These are phyloP conservation scores for Rhombomys opimus DNA, from an alignment of 2,113 vertebrate genomes.

Conservation along the genomic window DNA sequence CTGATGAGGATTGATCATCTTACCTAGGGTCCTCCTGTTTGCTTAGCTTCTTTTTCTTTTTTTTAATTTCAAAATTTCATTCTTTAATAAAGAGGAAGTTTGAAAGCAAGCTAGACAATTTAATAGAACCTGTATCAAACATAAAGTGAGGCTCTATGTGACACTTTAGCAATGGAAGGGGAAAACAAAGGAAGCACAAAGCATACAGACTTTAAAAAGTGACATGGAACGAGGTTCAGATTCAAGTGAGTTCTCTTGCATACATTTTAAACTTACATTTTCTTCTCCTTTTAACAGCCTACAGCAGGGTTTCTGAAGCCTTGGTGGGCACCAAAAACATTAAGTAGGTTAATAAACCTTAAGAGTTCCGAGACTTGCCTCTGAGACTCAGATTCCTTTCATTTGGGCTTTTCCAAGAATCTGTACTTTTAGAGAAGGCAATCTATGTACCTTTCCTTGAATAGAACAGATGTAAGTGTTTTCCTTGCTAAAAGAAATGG, in stretches of 20 bases:
- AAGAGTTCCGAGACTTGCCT: neutral
- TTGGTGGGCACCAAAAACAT: neutral
- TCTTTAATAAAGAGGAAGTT: neutral
- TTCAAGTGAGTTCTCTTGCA: conserved; percentile 65
- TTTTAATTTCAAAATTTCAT: neutral
- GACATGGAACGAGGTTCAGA: neutral
- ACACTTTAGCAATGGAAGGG: neutral
- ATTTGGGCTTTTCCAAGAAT: neutral
- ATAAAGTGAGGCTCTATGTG: neutral
- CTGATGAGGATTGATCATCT: too few relatives aligned
- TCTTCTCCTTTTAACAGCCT: neutral
- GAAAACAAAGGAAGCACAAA: neutral
- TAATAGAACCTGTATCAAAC: too few relatives aligned
- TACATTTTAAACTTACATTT: neutral
- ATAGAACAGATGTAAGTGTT: neutral
- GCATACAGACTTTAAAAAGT: neutral
- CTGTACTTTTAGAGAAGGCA: neutral
- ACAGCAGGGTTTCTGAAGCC: neutral
- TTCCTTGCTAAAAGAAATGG: conserved; percentile 13
- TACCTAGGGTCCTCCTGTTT: too few relatives aligned
- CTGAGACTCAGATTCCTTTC: neutral
- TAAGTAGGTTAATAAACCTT: neutral
- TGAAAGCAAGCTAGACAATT: neutral
- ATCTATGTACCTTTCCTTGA: neutral
- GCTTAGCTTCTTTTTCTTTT: too few relatives aligned